Evolutionary conservation across 2,113 vertebrate species (phyloP).

Genomic region (Macquaria australasica): DNA sequence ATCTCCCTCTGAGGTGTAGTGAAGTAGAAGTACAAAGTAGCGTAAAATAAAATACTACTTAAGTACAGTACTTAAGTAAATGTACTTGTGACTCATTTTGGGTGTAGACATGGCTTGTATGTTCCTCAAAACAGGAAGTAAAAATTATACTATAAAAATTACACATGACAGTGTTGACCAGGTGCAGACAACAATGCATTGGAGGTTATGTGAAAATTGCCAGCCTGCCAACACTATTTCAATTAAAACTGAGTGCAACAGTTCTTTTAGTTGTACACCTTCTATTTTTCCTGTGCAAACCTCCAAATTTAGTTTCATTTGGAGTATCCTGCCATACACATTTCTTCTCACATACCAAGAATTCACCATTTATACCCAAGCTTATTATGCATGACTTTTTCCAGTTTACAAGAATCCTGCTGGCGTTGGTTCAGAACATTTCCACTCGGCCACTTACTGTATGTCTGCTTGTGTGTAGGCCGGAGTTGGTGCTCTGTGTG

Average conservation of each 20-base stretch:
- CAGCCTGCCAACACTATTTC: background rate
- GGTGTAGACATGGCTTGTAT: background rate
- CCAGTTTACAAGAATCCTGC: constrained; percentile 41
- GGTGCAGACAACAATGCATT: background rate
- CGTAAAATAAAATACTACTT: background rate
- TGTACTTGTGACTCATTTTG: too few relatives aligned
- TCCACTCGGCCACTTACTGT: constrained; percentile 42
- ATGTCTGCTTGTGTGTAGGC: constrained; percentile 41
- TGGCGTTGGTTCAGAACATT: constrained; percentile 47
- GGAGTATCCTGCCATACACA: background rate
- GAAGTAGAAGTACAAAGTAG: background rate
- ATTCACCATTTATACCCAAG: constrained; percentile 22
- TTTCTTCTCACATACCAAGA: constrained; percentile 10
- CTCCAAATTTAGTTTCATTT: constrained; percentile 2
- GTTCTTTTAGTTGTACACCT: background rate
- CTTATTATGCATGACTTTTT: constrained; percentile 39
- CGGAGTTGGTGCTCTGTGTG: constrained; percentile 25
- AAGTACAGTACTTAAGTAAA: background rate
- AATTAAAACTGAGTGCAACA: background rate
- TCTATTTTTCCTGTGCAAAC: background rate
- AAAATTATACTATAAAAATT: background rate
- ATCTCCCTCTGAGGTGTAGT: background rate
- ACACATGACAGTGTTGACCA: background rate
- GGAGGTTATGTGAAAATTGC: constrained; percentile 11
- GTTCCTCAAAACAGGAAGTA: background rate